phyloP scores from a whole-genome alignment of 2,888 invertebrate species.

The Pocota personata region DNA sequence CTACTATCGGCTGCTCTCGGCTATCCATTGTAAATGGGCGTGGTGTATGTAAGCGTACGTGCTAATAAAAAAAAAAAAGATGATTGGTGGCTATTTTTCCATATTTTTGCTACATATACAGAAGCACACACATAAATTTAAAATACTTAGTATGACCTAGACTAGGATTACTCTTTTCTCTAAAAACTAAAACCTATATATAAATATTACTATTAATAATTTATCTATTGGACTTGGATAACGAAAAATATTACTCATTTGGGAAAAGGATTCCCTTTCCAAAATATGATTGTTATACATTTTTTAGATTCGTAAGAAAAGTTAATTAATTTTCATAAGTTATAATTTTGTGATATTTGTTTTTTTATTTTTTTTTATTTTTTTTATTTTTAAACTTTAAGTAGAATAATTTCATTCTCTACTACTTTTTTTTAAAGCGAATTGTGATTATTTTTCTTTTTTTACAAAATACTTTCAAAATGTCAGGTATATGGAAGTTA shows the following conservation, averaged over 20 bases:
- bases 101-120: conserved; percentile 69
- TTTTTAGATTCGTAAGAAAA: conserved; percentile 16
- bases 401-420: conserved; percentile 19
- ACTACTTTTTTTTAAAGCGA: conserved; percentile 24
- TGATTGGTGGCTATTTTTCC: conserved; percentile 69
- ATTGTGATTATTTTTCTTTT: conserved; percentile 60
- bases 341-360: conserved; percentile 65
- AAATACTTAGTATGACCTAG: conserved; percentile 51
- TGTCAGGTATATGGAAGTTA: conserved; percentile 58
- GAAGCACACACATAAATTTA: conserved; percentile 49
- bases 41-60: conserved; percentile 19
- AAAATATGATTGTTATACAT: conserved; percentile 12
- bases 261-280: not conserved
- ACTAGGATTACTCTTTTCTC: conserved; percentile 56
- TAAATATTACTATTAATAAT: conserved; percentile 70
- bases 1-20: conserved; percentile 82
- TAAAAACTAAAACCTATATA: conserved; percentile 69
- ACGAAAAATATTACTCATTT: conserved; percentile 59
- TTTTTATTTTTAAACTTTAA: conserved; percentile 21
- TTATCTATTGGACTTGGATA: conserved; percentile 42
- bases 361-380: conserved; percentile 15
- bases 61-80: conserved; percentile 25
- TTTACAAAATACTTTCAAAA: conserved; percentile 40
- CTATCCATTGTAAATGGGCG: conserved; percentile 78
- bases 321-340: conserved; percentile 22